Evolutionary conservation across 1,140 invertebrate genomes (phyloP).

Genomic region (Andricus grossulariae): DNA sequence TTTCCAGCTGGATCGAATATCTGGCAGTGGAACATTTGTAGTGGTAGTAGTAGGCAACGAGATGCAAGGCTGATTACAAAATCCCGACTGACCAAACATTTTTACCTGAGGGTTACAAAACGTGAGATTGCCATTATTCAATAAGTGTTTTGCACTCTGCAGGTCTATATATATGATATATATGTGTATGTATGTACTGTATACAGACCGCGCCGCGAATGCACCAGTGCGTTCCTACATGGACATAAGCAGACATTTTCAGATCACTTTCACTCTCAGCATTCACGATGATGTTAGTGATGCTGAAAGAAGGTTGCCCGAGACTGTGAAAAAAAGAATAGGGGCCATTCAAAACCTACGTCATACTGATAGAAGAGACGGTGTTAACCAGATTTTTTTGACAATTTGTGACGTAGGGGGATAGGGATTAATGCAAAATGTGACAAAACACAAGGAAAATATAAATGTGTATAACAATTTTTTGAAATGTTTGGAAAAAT

Average conservation of each 20-base stretch:
- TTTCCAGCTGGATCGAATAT: background rate
- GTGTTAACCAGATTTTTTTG: too few relatives aligned
- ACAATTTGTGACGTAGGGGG: too few relatives aligned
- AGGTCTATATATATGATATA: conserved; percentile 26
- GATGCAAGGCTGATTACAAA: conserved; percentile 52
- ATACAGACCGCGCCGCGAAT: conserved; percentile 32
- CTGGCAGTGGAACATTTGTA: background rate
- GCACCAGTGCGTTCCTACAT: conserved; percentile 42
- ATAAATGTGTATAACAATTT: too few relatives aligned
- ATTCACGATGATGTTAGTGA: conserved; percentile 57
- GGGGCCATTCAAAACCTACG: too few relatives aligned
- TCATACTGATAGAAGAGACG: too few relatives aligned
- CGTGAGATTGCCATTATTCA: conserved; percentile 46
- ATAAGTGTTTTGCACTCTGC: conserved; percentile 45
- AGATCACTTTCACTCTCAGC: conserved; percentile 67
- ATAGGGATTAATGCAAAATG: too few relatives aligned
- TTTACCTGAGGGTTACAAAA: conserved; percentile 57
- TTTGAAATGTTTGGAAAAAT: too few relatives aligned
- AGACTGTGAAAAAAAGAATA: too few relatives aligned
- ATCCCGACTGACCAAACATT: conserved; percentile 52
- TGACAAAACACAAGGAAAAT: too few relatives aligned
- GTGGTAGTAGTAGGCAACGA: background rate
- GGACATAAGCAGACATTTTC: conserved; percentile 50
- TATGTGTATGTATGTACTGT: background rate
- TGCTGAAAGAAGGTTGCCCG: conserved; percentile 57